phyloP scores from a whole-genome alignment of 1,140 invertebrate genomes.

The Philopotamus ludificatus region DNA sequence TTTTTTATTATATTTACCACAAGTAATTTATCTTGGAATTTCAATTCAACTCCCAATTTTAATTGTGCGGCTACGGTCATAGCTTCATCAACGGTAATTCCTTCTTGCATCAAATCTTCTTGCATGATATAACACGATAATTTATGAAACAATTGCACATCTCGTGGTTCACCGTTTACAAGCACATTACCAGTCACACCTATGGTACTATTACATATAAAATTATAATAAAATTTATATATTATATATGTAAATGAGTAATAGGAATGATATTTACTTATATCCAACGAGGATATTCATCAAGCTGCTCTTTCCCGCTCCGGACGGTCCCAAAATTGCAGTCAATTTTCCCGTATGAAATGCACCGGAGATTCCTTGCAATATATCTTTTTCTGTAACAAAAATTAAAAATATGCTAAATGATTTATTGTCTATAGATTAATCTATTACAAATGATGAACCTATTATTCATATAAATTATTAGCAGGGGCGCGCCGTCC shows the following conservation, averaged over 20 bases:
- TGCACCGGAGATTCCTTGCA: conserved; percentile 67
- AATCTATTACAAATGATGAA: too few relatives aligned
- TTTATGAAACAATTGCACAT: conserved; percentile 73
- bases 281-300: conserved; percentile 79
- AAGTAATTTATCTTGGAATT: conserved; percentile 48
- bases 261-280: conserved; percentile 58
- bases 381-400: conserved; percentile 62
- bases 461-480: too few relatives aligned
- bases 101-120: conserved; percentile 77
- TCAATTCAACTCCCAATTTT: conserved; percentile 66
- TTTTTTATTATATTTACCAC: conserved; percentile 48
- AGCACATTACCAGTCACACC: conserved; percentile 67
- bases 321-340: conserved; percentile 82
- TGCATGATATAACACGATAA: conserved; percentile 91
- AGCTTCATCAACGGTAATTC: conserved; percentile 79
- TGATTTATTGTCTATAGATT: too few relatives aligned
- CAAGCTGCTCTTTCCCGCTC: conserved; percentile 80
- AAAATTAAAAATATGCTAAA: too few relatives aligned
- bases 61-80: conserved; percentile 83
- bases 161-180: conserved; percentile 73
- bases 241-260: not conserved
- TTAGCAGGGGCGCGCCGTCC: too few relatives aligned
- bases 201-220: conserved; percentile 49
- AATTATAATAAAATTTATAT: conserved; percentile 3
- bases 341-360: conserved; percentile 71